Evolutionary conservation across 2,888 invertebrate species (phyloP).

Genomic region (Rhingia campestris): DNA sequence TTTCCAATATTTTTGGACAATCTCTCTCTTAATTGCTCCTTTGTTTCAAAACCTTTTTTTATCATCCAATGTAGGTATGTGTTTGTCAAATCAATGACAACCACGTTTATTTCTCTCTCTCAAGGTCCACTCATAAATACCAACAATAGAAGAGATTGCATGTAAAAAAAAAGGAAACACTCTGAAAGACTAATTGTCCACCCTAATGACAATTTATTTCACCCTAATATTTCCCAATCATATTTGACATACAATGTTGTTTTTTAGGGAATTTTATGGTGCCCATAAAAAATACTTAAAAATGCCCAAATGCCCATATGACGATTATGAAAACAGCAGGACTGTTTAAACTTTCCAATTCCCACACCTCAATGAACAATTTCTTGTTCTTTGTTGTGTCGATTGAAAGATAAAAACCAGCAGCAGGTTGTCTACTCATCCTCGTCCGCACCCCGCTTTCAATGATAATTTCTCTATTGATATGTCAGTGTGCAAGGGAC

Average conservation of each 20-base stretch:
- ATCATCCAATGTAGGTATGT: too few species aligned
- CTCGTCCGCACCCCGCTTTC: background rate
- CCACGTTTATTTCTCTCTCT: background rate
- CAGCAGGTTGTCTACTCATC: constrained; percentile 41
- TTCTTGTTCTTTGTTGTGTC: background rate
- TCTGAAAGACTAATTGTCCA: constrained; percentile 45
- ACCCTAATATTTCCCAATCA: constrained; percentile 65
- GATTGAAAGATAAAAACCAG: constrained; percentile 57
- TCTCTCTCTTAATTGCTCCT: too few species aligned
- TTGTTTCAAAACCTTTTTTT: too few species aligned
- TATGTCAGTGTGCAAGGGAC: constrained; percentile 41
- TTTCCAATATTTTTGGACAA: too few species aligned
- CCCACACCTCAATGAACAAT: constrained; percentile 58
- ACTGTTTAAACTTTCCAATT: constrained; percentile 44
- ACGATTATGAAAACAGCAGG: constrained; percentile 66
- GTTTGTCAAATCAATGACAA: background rate
- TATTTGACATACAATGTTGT: constrained; percentile 31
- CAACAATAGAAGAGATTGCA: background rate
- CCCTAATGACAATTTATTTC: constrained; percentile 60
- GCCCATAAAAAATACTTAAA: constrained; percentile 30
- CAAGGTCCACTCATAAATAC: background rate
- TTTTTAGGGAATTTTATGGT: constrained; percentile 25
- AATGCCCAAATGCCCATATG: constrained; percentile 41
- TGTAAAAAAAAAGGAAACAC: constrained; percentile 1
- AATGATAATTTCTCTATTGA: constrained; percentile 30